These are phyloP conservation scores for Enteromius fasciolatus DNA, from an alignment of 2,797 vertebrate species.

Conservation along the genomic window DNA sequence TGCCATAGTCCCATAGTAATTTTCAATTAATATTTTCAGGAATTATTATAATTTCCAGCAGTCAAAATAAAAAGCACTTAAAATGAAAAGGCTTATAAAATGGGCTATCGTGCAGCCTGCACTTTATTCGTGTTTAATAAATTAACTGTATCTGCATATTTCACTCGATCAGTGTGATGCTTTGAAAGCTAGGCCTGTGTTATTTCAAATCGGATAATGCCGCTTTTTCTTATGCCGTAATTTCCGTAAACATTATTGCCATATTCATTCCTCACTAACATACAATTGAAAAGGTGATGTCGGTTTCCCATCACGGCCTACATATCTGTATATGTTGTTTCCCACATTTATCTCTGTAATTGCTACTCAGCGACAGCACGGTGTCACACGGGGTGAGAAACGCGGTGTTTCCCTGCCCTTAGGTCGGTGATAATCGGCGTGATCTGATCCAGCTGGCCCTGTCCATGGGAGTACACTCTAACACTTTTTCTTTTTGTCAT, in stretches of 20 bases:
- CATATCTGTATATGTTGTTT: constrained; percentile 58
- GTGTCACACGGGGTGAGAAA: constrained; percentile 66
- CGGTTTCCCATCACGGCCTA: not conserved
- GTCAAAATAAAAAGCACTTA: not conserved
- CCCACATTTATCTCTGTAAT: constrained; percentile 72
- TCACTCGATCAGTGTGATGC: not conserved
- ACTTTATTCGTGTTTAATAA: not conserved
- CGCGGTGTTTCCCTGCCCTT: constrained; percentile 61
- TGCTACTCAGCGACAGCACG: constrained; percentile 62
- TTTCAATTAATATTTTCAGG: not conserved
- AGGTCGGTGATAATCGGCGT: constrained; percentile 63
- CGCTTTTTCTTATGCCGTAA: not conserved
- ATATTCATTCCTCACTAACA: not conserved
- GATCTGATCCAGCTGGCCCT: constrained; percentile 63
- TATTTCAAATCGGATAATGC: not conserved
- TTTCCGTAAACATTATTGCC: not conserved
- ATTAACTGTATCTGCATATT: not conserved
- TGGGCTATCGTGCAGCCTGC: not conserved
- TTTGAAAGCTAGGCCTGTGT: not conserved
- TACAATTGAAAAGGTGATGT: constrained; percentile 18
- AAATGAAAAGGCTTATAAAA: not conserved
- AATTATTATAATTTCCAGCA: not conserved
- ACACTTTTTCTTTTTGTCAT: constrained; percentile 62
- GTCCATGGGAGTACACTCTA: constrained; percentile 58
- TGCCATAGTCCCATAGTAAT: no score